Evolutionary conservation across 1,140 invertebrate species (phyloP).

Genomic region (Pseudomyrmex pallidus): DNA sequence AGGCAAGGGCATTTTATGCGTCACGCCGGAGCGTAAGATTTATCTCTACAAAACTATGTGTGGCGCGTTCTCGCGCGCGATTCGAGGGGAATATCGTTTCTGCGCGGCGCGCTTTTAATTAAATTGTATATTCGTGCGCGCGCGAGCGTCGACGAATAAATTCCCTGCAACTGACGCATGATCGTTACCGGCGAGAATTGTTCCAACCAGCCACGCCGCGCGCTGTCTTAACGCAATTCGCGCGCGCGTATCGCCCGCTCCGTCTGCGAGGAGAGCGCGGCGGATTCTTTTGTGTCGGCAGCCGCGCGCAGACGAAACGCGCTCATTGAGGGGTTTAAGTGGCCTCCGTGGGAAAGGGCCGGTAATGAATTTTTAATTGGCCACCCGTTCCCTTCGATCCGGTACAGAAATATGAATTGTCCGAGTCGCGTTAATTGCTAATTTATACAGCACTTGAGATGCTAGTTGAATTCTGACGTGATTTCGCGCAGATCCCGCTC

Average conservation of each 20-base stretch:
- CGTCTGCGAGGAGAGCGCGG: constrained; percentile 1
- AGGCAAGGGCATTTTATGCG: background rate
- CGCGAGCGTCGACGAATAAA: constrained; percentile 65
- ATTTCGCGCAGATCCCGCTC: background rate
- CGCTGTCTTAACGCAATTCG: constrained; percentile 56
- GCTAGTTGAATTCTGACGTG: constrained; percentile 40
- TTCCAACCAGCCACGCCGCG: background rate
- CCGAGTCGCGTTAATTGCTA: constrained; percentile 47
- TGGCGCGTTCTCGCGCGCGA: constrained; percentile 25
- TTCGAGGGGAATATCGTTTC: constrained; percentile 66
- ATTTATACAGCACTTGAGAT: constrained; percentile 24
- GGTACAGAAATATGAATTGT: constrained; percentile 38
- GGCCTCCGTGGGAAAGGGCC: constrained; percentile 30
- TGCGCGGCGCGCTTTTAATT: constrained; percentile 67
- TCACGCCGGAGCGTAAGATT: constrained; percentile 51
- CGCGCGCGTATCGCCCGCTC: constrained; percentile 24
- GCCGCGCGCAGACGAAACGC: background rate
- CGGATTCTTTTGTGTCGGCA: constrained; percentile 37
- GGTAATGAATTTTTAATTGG: constrained; percentile 70
- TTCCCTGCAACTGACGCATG: constrained; percentile 66
- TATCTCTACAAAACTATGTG: constrained; percentile 60
- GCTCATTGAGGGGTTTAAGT: constrained; percentile 33
- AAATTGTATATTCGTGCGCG: constrained; percentile 65
- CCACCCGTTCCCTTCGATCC: constrained; percentile 43
- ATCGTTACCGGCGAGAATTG: constrained; percentile 66